Conservation (phyloP, 2,888 invertebrate species). For the Laspeyria flexula region DNA sequence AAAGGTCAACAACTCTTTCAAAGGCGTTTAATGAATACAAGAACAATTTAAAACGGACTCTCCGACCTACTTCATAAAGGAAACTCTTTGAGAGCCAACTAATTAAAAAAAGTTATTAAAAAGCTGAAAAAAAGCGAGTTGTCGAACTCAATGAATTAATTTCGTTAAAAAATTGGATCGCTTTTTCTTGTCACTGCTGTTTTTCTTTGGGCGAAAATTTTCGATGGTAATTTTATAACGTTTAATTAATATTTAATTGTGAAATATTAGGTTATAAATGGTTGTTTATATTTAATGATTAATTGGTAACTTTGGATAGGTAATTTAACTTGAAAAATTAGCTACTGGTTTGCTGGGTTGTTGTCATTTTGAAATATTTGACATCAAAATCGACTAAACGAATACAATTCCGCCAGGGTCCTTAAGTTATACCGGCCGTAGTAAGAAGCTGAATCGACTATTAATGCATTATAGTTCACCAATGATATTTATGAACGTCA, state of each 20-base stretch:
- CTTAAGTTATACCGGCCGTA: too few relatives aligned
- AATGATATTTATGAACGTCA: too few relatives aligned
- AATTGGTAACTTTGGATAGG: background rate
- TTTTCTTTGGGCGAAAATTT: slow-evolving; percentile 42
- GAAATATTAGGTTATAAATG: slow-evolving; percentile 12
- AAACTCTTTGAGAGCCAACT: slow-evolving; percentile 53
- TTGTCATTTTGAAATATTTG: too few relatives aligned
- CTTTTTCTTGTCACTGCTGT: slow-evolving; percentile 50
- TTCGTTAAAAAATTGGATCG: slow-evolving; percentile 55
- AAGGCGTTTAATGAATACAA: slow-evolving; percentile 50
- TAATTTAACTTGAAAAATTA: too few relatives aligned
- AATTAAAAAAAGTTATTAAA: slow-evolving; percentile 59
- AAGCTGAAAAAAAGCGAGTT: slow-evolving; percentile 44
- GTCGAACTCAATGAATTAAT: slow-evolving; percentile 70
- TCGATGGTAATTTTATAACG: slow-evolving; percentile 20
- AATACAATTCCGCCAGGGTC: too few relatives aligned
- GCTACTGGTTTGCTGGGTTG: too few relatives aligned
- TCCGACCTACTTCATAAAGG: slow-evolving; percentile 35
- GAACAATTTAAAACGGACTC: slow-evolving; percentile 47
- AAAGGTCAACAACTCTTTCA: slow-evolving; percentile 52
- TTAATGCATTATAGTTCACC: too few relatives aligned
- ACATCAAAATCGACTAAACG: too few relatives aligned
- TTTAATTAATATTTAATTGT: slow-evolving; percentile 35
- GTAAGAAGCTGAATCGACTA: too few relatives aligned
- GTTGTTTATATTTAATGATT: slow-evolving; percentile 2